phyloP scores from a whole-genome alignment of 1,140 invertebrate genomes.

The Matsumurasca onukii region DNA sequence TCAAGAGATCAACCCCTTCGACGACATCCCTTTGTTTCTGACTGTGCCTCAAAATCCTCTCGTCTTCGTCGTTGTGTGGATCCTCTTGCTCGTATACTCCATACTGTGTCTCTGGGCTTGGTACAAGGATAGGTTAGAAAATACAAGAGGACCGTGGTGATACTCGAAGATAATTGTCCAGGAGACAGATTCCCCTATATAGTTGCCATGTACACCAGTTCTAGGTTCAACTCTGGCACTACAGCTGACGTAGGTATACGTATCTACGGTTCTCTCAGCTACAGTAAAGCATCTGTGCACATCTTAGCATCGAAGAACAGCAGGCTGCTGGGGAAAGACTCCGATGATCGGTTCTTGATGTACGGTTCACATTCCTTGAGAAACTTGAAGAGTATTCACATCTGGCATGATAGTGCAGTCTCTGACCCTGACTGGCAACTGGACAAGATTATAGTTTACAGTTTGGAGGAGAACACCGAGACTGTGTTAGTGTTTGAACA shows the following conservation, averaged over 20 bases:
- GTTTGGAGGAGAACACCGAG: no score
- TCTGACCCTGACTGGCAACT: neutral
- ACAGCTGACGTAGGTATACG: neutral
- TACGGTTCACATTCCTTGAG: neutral
- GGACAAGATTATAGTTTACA: no score
- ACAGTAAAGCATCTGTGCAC: neutral
- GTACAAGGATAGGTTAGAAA: neutral
- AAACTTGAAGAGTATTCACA: neutral
- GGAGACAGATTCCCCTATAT: neutral
- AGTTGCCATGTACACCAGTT: neutral
- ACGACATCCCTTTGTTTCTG: neutral
- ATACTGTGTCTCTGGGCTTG: neutral
- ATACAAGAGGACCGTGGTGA: neutral
- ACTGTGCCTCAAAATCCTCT: neutral
- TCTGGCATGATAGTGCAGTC: neutral
- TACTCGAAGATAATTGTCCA: neutral
- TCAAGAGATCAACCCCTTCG: neutral
- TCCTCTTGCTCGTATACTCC: neutral
- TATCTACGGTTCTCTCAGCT: neutral
- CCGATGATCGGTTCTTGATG: neutral
- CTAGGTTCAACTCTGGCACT: neutral
- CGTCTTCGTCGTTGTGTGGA: neutral
- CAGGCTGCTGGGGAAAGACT: no score
- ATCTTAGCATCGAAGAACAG: neutral
- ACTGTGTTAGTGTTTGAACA: neutral